Percentiles rank a stretch among this genome's conserved stretches.
These are phyloP conservation scores for Oreochromis spilurus DNA, from an alignment of 2,113 vertebrate genomes.

Conservation along the genomic window DNA sequence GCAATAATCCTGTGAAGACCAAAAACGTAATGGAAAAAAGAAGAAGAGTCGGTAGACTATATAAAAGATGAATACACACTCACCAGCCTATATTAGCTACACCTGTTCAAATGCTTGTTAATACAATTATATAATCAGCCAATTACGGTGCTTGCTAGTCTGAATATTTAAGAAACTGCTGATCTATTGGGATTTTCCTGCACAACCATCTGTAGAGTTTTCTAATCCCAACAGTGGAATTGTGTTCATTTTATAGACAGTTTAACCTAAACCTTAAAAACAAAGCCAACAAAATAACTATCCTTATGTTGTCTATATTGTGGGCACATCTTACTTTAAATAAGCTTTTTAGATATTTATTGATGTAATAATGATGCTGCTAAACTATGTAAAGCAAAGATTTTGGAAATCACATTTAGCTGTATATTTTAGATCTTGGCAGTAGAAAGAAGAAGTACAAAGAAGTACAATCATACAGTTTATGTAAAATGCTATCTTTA, in stretches of 20 bases:
- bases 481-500: not conserved
- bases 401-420: not conserved
- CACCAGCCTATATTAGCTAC: not conserved
- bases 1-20: not conserved
- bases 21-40: not conserved
- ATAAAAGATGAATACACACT: not conserved
- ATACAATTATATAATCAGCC: not conserved
- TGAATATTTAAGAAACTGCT: not conserved
- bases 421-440: accelerated
- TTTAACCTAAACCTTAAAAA: not conserved
- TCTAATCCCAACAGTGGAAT: not conserved
- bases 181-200: not conserved
- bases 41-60: not conserved
- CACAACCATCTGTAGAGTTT: not conserved
- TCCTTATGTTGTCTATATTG: not conserved
- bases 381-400: not conserved
- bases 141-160: not conserved
- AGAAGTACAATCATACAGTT: not conserved
- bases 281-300: not conserved
- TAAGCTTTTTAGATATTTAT: not conserved
- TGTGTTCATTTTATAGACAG: not conserved
- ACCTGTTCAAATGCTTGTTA: not conserved
- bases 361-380: not conserved
- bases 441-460: not conserved
- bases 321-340: not conserved